phyloP scores from a whole-genome alignment of 1,140 invertebrate species.

The Liolophura sinensis region DNA sequence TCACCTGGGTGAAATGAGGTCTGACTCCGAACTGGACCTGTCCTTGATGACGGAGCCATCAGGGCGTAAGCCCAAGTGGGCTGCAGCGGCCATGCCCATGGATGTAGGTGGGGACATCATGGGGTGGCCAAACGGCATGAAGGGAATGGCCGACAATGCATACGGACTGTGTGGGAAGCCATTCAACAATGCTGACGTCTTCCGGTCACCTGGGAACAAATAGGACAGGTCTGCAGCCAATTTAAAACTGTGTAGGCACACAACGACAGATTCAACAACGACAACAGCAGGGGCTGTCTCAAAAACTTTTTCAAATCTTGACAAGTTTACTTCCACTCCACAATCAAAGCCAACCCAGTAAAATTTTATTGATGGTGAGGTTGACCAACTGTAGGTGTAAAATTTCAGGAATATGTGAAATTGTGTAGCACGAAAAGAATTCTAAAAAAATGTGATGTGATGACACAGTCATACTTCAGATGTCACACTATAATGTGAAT shows the following conservation, averaged over 20 bases:
- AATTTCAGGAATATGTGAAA: too few species aligned
- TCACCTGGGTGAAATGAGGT: conserved; percentile 79
- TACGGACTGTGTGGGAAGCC: conserved; percentile 90
- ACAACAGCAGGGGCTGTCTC: not conserved
- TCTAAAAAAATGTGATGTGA: too few species aligned
- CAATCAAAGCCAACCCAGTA: too few species aligned
- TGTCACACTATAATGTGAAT: too few species aligned
- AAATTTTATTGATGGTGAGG: too few species aligned
- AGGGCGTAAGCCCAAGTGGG: conserved; percentile 68
- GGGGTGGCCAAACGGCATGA: conserved; percentile 61
- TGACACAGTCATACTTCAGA: too few species aligned
- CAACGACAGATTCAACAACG: not conserved
- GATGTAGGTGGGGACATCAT: conserved; percentile 67
- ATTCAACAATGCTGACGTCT: conserved; percentile 87
- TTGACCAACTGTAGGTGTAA: too few species aligned
- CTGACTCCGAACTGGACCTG: conserved; percentile 72
- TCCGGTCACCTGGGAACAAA: conserved; percentile 71
- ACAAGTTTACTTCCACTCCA: too few species aligned
- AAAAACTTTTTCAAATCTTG: too few species aligned
- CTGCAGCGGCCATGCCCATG: conserved; percentile 75
- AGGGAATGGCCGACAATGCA: conserved; percentile 80
- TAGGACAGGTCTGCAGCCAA: conserved; percentile 52
- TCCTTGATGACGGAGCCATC: conserved; percentile 73
- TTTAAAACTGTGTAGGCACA: conserved; percentile 3
- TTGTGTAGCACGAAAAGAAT: too few species aligned